A percentile compares a stretch with the other conserved stretches of the same genome.
These are phyloP conservation scores for Pangasius krempfi DNA, from an alignment of 2,797 vertebrate species.

Conservation along the genomic window DNA sequence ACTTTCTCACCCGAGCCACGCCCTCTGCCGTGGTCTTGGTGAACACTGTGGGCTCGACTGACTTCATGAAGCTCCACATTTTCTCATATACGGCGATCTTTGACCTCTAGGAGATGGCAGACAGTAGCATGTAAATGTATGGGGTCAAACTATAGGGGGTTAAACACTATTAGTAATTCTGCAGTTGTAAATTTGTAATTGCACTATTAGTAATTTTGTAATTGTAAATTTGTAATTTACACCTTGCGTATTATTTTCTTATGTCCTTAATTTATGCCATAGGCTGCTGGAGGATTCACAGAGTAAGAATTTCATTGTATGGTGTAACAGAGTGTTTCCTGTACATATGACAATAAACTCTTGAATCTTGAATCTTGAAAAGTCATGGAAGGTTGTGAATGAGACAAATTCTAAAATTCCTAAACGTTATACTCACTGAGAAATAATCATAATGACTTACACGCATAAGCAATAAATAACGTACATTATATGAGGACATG, in stretches of 20 bases:
- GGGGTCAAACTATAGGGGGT: background rate
- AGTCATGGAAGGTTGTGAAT: background rate
- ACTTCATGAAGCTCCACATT: constrained; percentile 99
- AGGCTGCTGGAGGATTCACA: too few species aligned
- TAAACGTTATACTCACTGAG: background rate
- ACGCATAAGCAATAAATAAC: background rate
- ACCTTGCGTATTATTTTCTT: too few species aligned
- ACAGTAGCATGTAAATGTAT: constrained; percentile 26
- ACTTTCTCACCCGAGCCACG: constrained; percentile 96
- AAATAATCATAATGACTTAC: background rate
- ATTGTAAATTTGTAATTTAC: too few species aligned
- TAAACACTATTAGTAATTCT: too few species aligned
- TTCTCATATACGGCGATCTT: constrained; percentile 99
- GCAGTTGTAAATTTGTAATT: too few species aligned
- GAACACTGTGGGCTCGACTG: constrained; percentile 96
- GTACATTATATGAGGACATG: background rate
- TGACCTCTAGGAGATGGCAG: constrained; percentile 84
- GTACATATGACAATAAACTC: too few species aligned
- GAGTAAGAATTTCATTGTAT: too few species aligned
- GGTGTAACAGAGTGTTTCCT: too few species aligned
- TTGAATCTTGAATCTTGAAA: too few species aligned
- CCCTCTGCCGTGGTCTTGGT: constrained; percentile 96
- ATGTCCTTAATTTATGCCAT: too few species aligned
- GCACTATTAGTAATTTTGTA: too few species aligned
- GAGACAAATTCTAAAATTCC: too few species aligned